These are phyloP conservation scores for Caenorhabditis sp. DNA, from an alignment of 2,888 invertebrate species.

Conservation along the genomic window DNA sequence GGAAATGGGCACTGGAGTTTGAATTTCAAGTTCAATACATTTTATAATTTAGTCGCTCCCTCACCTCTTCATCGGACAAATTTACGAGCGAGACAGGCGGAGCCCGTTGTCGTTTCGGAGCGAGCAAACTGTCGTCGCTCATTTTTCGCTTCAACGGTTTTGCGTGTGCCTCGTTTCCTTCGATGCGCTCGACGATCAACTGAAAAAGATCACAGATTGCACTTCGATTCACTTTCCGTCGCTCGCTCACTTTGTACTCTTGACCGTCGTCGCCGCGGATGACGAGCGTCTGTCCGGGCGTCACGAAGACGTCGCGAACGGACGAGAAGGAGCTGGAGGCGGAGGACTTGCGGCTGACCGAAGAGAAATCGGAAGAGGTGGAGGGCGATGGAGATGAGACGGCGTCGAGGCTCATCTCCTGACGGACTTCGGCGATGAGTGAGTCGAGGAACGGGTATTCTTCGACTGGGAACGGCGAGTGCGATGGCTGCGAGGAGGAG, in stretches of 20 bases:
- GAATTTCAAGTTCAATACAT: neutral
- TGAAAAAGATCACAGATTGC: constrained; percentile 1
- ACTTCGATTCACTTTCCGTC: neutral
- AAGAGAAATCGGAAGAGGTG: constrained; percentile 45
- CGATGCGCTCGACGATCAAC: constrained; percentile 47
- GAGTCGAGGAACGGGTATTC: constrained; percentile 68
- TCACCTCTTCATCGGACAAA: constrained; percentile 53
- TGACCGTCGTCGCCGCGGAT: constrained; percentile 64
- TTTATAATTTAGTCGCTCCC: no score
- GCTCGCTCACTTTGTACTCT: constrained; percentile 53
- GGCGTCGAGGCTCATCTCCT: constrained; percentile 58
- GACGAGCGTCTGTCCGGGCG: constrained; percentile 55
- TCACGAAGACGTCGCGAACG: constrained; percentile 27
- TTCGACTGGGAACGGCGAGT: constrained; percentile 23
- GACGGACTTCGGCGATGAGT: constrained; percentile 72
- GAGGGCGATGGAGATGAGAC: constrained; percentile 48
- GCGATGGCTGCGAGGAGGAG: constrained; percentile 26
- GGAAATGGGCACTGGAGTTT: constrained; percentile 61
- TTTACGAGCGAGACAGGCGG: constrained; percentile 64
- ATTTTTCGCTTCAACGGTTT: constrained; percentile 16
- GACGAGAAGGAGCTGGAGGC: constrained; percentile 24
- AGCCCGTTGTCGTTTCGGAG: constrained; percentile 54
- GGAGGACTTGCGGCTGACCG: constrained; percentile 44
- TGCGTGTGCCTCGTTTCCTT: constrained; percentile 9
- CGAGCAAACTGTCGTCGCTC: constrained; percentile 25